phyloP scores from a whole-genome alignment of 2,888 invertebrate genomes.

The Tachystola acroxantha region DNA sequence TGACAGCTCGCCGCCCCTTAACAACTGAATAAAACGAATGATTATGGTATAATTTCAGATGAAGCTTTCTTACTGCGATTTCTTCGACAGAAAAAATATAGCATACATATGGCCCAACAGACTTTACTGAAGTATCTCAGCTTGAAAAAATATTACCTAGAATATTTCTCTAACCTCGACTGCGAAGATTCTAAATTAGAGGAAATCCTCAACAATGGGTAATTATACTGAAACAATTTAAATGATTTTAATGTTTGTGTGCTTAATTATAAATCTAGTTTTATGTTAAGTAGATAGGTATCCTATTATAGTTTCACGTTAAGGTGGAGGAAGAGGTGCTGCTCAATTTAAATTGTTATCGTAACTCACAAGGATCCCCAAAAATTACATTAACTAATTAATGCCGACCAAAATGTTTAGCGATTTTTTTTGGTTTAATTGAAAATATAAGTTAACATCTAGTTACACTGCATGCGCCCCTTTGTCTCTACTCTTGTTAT shows the following conservation, averaged over 20 bases:
- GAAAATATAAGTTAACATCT: too few species aligned
- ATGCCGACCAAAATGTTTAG: too few species aligned
- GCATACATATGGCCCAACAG: conserved; percentile 88
- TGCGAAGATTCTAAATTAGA: conserved; percentile 78
- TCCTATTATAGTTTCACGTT: not conserved
- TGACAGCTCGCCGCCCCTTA: too few species aligned
- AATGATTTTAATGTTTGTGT: not conserved
- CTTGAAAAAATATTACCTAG: conserved; percentile 82
- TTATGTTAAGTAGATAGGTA: not conserved
- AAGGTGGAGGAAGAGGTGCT: too few species aligned
- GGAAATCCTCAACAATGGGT: conserved; percentile 83
- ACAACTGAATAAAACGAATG: too few species aligned
- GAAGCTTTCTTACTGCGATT: conserved; percentile 86
- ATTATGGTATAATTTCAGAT: too few species aligned
- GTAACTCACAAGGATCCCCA: too few species aligned
- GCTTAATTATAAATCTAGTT: not conserved
- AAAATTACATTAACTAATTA: too few species aligned
- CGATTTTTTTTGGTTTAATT: too few species aligned
- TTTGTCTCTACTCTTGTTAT: too few species aligned
- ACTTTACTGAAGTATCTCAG: conserved; percentile 87
- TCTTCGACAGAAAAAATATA: conserved; percentile 87
- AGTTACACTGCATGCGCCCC: too few species aligned
- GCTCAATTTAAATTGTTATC: too few species aligned
- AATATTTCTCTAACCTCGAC: conserved; percentile 81
- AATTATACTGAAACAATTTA: conserved; percentile 25